phyloP scores from a whole-genome alignment of 1,140 invertebrate species.

The Bursaphelenchus mucronatus region DNA sequence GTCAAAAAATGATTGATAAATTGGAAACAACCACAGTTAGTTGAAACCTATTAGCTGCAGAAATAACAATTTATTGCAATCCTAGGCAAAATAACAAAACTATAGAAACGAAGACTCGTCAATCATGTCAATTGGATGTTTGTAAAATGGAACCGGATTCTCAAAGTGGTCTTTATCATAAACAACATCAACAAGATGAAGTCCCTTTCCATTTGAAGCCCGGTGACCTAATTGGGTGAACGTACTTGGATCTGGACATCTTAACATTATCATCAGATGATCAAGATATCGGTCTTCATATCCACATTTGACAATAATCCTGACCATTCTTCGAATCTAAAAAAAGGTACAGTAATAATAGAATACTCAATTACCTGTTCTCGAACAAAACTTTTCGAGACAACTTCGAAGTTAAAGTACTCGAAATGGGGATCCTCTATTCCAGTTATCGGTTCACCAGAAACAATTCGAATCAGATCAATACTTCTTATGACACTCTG shows the following conservation, averaged over 20 bases:
- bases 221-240: slow-evolving; percentile 23
- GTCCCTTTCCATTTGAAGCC: slow-evolving; percentile 34
- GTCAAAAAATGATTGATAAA: not conserved
- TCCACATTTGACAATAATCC: slow-evolving; percentile 23
- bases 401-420: slow-evolving; percentile 45
- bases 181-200: slow-evolving; percentile 43
- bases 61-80: slow-evolving; percentile 10
- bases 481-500: slow-evolving; percentile 2
- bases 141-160: slow-evolving; percentile 34
- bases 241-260: slow-evolving; percentile 40
- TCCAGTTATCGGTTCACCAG: not conserved
- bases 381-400: slow-evolving; percentile 38
- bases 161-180: slow-evolving; percentile 35
- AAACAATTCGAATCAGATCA: not conserved
- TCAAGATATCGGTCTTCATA: not conserved
- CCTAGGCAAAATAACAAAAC: not conserved
- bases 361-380: slow-evolving; percentile 31
- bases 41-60: not conserved
- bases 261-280: slow-evolving; percentile 17
- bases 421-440: slow-evolving; percentile 42
- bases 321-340: slow-evolving; percentile 46
- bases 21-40: slow-evolving; percentile 5
- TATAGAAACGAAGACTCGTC: not conserved
- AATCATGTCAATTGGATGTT: slow-evolving; percentile 13
- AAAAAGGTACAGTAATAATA: not conserved